These are phyloP conservation scores for Phyllostomus discolor DNA, from an alignment of 2,113 vertebrate genomes.

Conservation along the genomic window DNA sequence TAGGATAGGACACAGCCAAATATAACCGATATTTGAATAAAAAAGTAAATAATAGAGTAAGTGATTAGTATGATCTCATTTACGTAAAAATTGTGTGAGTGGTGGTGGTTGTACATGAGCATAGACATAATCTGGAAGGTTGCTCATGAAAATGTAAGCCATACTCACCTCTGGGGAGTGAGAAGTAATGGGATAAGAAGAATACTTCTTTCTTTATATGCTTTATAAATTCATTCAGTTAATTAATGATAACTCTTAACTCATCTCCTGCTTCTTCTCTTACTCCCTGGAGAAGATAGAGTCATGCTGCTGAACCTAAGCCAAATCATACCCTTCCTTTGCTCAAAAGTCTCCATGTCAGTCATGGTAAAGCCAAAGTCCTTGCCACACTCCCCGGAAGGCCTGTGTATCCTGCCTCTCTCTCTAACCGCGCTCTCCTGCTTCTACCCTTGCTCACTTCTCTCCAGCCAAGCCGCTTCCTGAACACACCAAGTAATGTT, in stretches of 20 bases:
- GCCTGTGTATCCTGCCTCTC: background rate
- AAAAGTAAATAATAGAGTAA: background rate
- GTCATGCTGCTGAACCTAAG: background rate
- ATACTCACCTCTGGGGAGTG: background rate
- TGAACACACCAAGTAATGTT: background rate
- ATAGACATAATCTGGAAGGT: background rate
- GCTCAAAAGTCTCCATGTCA: background rate
- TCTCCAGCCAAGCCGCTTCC: background rate
- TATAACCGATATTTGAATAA: background rate
- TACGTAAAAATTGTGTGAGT: background rate
- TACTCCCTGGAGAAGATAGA: background rate
- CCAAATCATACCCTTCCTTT: background rate
- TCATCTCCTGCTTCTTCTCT: background rate
- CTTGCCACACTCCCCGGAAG: background rate
- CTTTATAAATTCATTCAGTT: background rate
- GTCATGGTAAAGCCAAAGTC: background rate
- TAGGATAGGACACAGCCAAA: background rate
- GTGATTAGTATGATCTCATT: background rate
- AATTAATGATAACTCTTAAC: background rate
- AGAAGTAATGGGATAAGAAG: background rate
- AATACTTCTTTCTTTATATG: background rate
- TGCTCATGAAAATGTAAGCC: background rate
- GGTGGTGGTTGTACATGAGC: too few species aligned
- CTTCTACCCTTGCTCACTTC: background rate
- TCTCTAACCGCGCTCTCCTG: background rate